phyloP scores from a whole-genome alignment of 2,797 vertebrate genomes.

The Trachurus trachurus region DNA sequence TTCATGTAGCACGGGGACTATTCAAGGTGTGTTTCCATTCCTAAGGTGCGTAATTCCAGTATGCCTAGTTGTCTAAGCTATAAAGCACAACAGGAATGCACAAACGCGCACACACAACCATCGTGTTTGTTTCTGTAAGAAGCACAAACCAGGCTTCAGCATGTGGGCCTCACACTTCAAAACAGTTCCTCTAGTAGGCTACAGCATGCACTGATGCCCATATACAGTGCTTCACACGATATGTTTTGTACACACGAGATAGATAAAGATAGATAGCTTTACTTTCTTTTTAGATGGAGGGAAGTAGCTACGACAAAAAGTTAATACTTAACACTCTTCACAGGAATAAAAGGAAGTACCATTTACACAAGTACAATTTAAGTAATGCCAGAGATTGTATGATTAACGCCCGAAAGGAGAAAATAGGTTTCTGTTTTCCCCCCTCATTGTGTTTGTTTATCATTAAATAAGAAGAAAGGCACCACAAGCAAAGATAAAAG shows the following conservation, averaged over 20 bases:
- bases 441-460: background rate
- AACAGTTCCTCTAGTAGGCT: background rate
- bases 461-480: background rate
- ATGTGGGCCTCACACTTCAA: background rate
- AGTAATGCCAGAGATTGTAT: background rate
- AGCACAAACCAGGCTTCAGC: background rate
- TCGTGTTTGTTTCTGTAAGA: background rate
- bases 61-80: slow-evolving; percentile 9
- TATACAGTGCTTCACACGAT: background rate
- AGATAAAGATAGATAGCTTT: background rate
- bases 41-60: background rate
- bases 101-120: background rate
- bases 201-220: background rate
- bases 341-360: slow-evolving; percentile 2
- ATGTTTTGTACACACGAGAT: background rate
- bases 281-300: background rate
- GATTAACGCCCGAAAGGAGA: background rate
- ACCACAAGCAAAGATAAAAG: background rate
- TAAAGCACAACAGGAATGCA: slow-evolving; percentile 12
- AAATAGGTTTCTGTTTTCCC: background rate
- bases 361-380: background rate
- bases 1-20: background rate
- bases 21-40: background rate
- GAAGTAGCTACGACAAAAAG: background rate
- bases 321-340: slow-evolving; percentile 15